Percentiles rank a stretch among this genome's conserved stretches.
Evolutionary conservation across 1,140 invertebrate species (phyloP).

Genomic region (Phortica variegata): DNA sequence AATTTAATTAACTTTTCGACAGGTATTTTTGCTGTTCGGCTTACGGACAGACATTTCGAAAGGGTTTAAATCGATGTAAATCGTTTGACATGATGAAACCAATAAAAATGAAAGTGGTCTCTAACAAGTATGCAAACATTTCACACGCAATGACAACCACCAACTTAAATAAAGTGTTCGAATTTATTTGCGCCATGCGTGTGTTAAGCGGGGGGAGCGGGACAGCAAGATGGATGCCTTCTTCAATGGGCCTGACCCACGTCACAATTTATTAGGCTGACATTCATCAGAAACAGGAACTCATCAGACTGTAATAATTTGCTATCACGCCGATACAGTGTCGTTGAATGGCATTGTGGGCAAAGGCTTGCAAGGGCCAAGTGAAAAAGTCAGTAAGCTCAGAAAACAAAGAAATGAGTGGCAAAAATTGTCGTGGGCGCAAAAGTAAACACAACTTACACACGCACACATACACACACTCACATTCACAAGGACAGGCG

Average conservation of each 20-base stretch:
- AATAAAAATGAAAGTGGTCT: too few species aligned
- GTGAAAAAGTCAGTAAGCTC: too few species aligned
- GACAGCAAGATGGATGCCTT: neutral
- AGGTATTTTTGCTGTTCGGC: too few species aligned
- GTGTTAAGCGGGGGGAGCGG: neutral
- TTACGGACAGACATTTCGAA: too few species aligned
- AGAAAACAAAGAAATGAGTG: too few species aligned
- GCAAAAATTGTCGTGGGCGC: too few species aligned
- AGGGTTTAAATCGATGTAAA: too few species aligned
- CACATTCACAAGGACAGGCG: neutral
- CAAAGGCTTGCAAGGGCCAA: too few species aligned
- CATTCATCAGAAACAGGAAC: conserved; percentile 46
- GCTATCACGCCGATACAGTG: conserved; percentile 37
- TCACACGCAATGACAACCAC: conserved; percentile 17
- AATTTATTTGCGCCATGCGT: conserved; percentile 33
- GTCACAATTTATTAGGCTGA: conserved; percentile 46
- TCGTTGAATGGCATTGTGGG: too few species aligned
- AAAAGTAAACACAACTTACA: too few species aligned
- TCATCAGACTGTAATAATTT: conserved; percentile 55
- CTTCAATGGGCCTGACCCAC: conserved; percentile 26
- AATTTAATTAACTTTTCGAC: too few species aligned
- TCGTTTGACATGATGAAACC: too few species aligned
- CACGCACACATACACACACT: neutral
- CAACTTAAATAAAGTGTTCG: conserved; percentile 52
- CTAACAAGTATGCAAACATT: conserved; percentile 32